phyloP scores from a whole-genome alignment of 2,797 vertebrate species.

The Bryconaethiops microstoma region DNA sequence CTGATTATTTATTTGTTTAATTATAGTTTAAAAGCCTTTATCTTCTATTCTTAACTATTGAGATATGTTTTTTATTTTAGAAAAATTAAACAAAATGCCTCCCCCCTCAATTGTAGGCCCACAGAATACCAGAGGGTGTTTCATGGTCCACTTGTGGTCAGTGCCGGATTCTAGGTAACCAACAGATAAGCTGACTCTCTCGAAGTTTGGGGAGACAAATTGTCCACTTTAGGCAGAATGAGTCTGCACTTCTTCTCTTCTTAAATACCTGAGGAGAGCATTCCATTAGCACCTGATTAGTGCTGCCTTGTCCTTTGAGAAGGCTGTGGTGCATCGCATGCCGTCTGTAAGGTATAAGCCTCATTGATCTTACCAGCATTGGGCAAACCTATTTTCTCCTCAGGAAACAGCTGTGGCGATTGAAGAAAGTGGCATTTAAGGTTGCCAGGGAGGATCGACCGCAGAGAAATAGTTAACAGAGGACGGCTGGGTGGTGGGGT shows the following conservation, averaged over 20 bases:
- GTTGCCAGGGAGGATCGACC: slow-evolving; percentile 1
- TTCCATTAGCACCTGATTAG: not conserved
- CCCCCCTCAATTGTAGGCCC: no score
- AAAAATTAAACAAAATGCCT: no score
- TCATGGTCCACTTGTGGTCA: no score
- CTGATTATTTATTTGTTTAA: no score
- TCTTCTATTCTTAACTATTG: no score
- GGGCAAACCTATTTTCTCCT: not conserved
- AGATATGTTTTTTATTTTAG: no score
- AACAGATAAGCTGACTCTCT: no score
- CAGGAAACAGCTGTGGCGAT: not conserved
- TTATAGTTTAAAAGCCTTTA: no score
- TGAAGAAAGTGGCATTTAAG: not conserved
- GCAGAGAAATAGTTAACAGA: slow-evolving; percentile 59
- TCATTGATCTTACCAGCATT: slow-evolving; percentile 10
- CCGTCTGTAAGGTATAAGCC: not conserved
- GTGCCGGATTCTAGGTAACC: no score
- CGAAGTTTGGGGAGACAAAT: no score
- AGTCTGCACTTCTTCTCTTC: not conserved
- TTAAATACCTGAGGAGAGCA: not conserved
- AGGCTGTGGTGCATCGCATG: not conserved
- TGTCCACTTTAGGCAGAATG: no score
- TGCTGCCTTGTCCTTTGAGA: not conserved
- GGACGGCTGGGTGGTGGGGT: slow-evolving; percentile 47
- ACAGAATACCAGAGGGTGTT: no score